Conservation (phyloP, 2,888 invertebrate species). For the Rhodophaea formosa region DNA sequence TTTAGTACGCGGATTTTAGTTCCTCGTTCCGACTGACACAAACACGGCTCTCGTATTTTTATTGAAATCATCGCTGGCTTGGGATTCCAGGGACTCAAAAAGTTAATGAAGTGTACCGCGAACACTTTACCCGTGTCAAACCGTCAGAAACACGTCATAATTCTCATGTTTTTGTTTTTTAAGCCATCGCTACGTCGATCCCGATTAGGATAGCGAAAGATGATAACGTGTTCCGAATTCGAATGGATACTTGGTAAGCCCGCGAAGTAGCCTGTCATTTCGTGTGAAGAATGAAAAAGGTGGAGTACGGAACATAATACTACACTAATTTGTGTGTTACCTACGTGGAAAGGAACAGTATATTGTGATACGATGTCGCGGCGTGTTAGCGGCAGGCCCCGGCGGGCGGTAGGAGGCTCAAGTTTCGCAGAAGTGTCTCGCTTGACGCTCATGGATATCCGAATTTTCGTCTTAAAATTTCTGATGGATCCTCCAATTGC, state of each 20-base stretch:
- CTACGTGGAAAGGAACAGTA: constrained; percentile 67
- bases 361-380: constrained; percentile 73
- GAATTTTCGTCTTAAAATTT: constrained; percentile 37
- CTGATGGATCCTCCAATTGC: background rate
- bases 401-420: constrained; percentile 42
- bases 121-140: constrained; percentile 74
- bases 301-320: constrained; percentile 70
- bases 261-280: constrained; percentile 51
- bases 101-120: constrained; percentile 70
- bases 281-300: constrained; percentile 55
- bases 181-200: constrained; percentile 57
- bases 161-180: constrained; percentile 60
- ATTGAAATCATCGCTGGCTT: constrained; percentile 36
- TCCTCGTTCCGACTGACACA: constrained; percentile 34
- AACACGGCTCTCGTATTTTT: constrained; percentile 35
- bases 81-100: constrained; percentile 51
- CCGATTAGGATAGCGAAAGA: constrained; percentile 49
- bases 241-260: constrained; percentile 32
- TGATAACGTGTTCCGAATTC: constrained; percentile 36
- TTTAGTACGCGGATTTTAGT: constrained; percentile 32
- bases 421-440: constrained; percentile 76
- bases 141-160: constrained; percentile 75
- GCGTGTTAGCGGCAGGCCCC: constrained; percentile 55
- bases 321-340: constrained; percentile 72
- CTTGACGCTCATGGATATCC: constrained; percentile 63